Evolutionary conservation across 2,888 invertebrate genomes (phyloP), one percentile per base, ranked within the genome.

Genomic region (Tachina lurida): DNA sequence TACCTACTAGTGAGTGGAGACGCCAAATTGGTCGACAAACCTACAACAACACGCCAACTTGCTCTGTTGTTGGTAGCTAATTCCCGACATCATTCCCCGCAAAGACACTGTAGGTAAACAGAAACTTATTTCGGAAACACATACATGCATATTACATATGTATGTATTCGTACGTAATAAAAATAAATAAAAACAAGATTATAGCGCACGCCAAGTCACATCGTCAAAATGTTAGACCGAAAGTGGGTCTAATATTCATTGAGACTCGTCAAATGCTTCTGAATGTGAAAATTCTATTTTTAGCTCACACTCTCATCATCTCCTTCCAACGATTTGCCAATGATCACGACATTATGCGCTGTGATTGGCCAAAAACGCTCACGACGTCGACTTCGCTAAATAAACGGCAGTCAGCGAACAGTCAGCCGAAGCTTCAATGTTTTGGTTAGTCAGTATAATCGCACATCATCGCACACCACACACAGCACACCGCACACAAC

Each of bases 291-390:
- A 86, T 56, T 86, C 88, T 88, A 88, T 88, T 88, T 88, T 87
- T 88, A 88, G 88, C 79, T 7, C 71, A 73, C 75, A 78, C 84
- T 88, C 88, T 62, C 88, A 67, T 86, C 88, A 88, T 88, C 74
- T 49, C 13, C 22, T n/a, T 19, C 10, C 39, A 31, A 31, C 63
- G 87, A 88, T 88, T 88, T 78, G 88, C 67, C 63, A 77, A 19
- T 70, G 88, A 88, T 88, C 88, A 84, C 88, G 87, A 45, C 84
- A 88, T 86, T 52, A 70, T 58, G 13, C 12, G n/a, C 17, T 45
- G 17, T 81, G 88, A 88, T 88, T 88, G 88, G 88, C 47, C 60
- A 60, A 45, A 65, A 62, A 39, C 60, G 31, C 9, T 47, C 67
- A 31, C 52, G 39, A 47, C 56, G 67, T 43, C 67, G 73, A 60